Evolutionary conservation across 2,113 vertebrate species (phyloP).

Genomic region (Lepus timidus): DNA sequence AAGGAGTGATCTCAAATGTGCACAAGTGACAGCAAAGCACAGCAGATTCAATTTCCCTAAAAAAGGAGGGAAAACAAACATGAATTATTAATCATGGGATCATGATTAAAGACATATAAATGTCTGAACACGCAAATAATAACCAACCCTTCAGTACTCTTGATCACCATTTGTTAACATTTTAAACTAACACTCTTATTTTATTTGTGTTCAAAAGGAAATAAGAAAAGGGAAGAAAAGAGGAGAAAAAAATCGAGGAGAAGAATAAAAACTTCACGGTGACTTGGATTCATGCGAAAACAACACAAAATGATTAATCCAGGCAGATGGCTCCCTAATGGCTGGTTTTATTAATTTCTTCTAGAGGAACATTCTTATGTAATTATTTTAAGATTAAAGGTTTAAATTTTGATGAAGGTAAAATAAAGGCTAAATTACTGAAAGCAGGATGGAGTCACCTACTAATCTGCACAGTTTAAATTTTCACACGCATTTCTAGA

Average conservation of each 20-base stretch:
- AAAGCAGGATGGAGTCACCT: neutral
- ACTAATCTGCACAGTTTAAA: neutral
- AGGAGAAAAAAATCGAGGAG: neutral
- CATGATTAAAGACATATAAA: slow-evolving; percentile 20
- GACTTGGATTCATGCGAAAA: neutral
- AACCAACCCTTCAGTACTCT: neutral
- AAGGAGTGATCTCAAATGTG: neutral
- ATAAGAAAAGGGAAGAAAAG: neutral
- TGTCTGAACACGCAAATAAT: neutral
- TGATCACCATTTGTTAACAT: neutral
- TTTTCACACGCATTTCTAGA: neutral
- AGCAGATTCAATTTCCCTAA: neutral
- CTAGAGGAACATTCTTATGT: neutral
- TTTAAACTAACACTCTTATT: neutral
- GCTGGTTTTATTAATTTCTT: slow-evolving; percentile 1
- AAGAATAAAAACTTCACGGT: neutral
- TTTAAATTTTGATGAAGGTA: slow-evolving; percentile 57
- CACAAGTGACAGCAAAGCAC: neutral
- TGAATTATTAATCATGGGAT: neutral
- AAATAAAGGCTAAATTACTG: slow-evolving; percentile 41
- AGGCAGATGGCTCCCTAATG: neutral
- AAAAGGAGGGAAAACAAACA: slow-evolving; percentile 1
- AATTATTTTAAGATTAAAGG: slow-evolving; percentile 60
- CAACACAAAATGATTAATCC: neutral
- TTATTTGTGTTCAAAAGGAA: neutral